These are phyloP conservation scores for Ochotona curzoniae DNA, from an alignment of 2,113 vertebrate species.

Conservation along the genomic window DNA sequence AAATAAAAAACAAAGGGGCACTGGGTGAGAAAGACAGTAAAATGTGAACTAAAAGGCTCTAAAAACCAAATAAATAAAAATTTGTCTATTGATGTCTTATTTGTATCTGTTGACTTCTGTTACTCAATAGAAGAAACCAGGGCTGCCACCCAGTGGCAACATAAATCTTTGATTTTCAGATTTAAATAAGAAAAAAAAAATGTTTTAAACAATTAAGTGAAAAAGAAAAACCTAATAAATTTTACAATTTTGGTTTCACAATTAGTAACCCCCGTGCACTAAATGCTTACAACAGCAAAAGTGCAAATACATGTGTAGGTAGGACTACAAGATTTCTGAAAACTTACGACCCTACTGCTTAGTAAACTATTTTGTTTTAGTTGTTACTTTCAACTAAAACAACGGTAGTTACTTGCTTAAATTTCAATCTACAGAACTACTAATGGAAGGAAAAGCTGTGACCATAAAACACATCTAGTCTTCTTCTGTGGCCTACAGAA, in stretches of 20 bases:
- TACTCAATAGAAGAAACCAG: slow-evolving; percentile 55
- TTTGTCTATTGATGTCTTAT: neutral
- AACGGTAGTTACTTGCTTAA: slow-evolving; percentile 36
- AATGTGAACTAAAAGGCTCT: slow-evolving; percentile 46
- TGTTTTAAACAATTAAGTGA: slow-evolving; percentile 32
- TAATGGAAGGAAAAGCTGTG: neutral
- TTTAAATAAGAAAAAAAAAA: slow-evolving; percentile 41
- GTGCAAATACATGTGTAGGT: slow-evolving; percentile 26
- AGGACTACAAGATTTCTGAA: neutral
- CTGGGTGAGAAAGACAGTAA: slow-evolving; percentile 21
- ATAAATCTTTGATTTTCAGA: slow-evolving; percentile 48
- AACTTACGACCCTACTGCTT: slow-evolving; percentile 37
- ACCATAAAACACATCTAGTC: slow-evolving; percentile 9
- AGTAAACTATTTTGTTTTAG: slow-evolving; percentile 39
- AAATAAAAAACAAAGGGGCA: slow-evolving; percentile 6
- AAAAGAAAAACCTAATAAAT: slow-evolving; percentile 2
- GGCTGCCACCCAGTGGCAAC: slow-evolving; percentile 79
- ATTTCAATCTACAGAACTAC: slow-evolving; percentile 49
- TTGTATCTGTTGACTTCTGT: slow-evolving; percentile 15
- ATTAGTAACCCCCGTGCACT: slow-evolving; percentile 19
- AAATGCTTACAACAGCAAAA: slow-evolving; percentile 28
- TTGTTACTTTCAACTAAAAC: slow-evolving; percentile 46
- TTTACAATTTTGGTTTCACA: slow-evolving; percentile 48
- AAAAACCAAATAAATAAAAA: slow-evolving; percentile 54
- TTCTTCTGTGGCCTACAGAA: slow-evolving; percentile 28